phyloP scores from a whole-genome alignment of 2,797 vertebrate species.

The Trichosurus vulpecula region DNA sequence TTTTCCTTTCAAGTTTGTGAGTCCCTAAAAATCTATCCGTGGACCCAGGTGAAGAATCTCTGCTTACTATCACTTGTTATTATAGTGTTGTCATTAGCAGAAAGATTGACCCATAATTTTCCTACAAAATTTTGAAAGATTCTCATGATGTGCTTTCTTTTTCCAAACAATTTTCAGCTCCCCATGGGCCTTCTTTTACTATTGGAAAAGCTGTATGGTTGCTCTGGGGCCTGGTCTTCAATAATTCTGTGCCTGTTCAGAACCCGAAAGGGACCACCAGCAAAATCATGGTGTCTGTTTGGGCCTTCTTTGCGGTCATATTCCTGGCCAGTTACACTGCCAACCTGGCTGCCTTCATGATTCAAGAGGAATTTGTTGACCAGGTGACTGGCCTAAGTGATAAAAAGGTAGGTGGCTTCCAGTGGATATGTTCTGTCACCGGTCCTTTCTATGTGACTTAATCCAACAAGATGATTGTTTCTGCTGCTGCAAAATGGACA shows the following conservation, averaged over 20 bases:
- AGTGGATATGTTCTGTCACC: not conserved
- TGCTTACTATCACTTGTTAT: not conserved
- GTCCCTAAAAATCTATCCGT: not conserved
- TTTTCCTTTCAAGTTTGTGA: not conserved
- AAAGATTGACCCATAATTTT: rapidly evolving
- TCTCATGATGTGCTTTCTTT: conserved; percentile 6
- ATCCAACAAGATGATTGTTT: not conserved
- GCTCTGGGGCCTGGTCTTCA: conserved; percentile 98
- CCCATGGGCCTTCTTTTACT: conserved; percentile 97
- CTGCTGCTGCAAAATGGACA: not conserved
- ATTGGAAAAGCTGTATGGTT: conserved; percentile 99
- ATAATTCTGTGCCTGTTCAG: conserved; percentile 98
- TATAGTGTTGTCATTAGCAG: not conserved
- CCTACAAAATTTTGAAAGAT: rapidly evolving
- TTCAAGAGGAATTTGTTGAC: conserved; percentile 99
- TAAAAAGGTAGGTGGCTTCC: conserved; percentile 91
- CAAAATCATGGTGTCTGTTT: conserved; percentile 98
- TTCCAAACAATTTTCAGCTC: conserved; percentile 84
- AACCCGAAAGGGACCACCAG: conserved; percentile 98
- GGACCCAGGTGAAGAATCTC: not conserved
- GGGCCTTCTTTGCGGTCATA: conserved; percentile 99
- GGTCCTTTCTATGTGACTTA: not conserved
- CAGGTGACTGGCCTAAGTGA: conserved; percentile 98
- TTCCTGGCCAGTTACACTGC: conserved; percentile 99
- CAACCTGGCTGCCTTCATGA: conserved; percentile 99